Evolutionary conservation across 92 coral and sea anemone species (phyloP).

Genomic region (Zoanthus sociatus): DNA sequence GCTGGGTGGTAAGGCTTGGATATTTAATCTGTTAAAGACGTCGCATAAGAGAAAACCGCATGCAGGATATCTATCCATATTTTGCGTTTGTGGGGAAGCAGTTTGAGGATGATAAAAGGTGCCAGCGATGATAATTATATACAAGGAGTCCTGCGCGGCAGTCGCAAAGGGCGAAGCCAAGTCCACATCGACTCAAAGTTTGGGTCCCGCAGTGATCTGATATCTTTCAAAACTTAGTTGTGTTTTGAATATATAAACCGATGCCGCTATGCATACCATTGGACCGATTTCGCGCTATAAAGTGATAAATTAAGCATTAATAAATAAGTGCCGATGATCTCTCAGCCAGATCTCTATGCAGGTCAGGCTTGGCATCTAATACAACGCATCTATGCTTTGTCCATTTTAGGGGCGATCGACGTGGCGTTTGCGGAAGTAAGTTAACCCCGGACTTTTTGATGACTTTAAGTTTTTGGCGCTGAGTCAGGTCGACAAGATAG

Average conservation of each 20-base stretch:
- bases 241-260: neutral
- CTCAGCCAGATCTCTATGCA: too few relatives aligned
- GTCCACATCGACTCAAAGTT: neutral
- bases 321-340: too few relatives aligned
- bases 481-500: too few relatives aligned
- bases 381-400: too few relatives aligned
- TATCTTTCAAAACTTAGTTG: neutral
- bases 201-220: neutral
- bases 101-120: neutral
- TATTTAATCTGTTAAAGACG: neutral
- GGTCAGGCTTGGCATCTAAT: too few relatives aligned
- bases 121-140: neutral
- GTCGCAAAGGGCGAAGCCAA: constrained; percentile 1
- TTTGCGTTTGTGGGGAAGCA: neutral
- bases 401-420: too few relatives aligned
- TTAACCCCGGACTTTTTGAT: too few relatives aligned
- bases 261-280: neutral
- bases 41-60: neutral
- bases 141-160: neutral
- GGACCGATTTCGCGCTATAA: too few relatives aligned
- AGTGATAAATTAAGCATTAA: too few relatives aligned
- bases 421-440: too few relatives aligned
- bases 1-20: neutral
- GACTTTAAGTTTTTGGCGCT: too few relatives aligned
- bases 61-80: neutral